Evolutionary conservation across 2,888 invertebrate genomes (phyloP).

Genomic region (Margaritifera margaritifera): DNA sequence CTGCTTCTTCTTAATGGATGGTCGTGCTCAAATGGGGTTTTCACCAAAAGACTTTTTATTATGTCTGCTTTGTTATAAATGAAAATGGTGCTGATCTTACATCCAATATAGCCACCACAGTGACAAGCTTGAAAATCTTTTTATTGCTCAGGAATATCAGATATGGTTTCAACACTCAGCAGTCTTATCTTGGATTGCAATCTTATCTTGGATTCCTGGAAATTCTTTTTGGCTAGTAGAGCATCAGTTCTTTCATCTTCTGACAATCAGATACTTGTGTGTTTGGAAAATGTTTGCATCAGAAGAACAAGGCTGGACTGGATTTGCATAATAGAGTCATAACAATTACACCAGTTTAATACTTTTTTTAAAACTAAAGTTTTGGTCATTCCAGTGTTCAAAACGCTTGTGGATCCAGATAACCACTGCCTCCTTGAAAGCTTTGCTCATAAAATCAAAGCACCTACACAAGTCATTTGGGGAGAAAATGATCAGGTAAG

Average conservation of each 20-base stretch:
- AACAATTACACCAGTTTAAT: background rate
- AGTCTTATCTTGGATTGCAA: background rate
- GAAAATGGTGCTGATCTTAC: too few relatives aligned
- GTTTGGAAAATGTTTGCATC: too few relatives aligned
- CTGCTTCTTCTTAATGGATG: too few relatives aligned
- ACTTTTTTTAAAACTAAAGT: background rate
- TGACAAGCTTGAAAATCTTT: too few relatives aligned
- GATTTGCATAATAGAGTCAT: background rate
- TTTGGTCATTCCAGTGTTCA: conserved; percentile 42
- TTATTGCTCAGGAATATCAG: too few relatives aligned
- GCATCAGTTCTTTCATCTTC: background rate
- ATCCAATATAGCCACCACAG: too few relatives aligned
- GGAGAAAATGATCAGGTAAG: conserved; percentile 64
- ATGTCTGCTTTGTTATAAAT: too few relatives aligned
- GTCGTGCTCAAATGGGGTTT: too few relatives aligned
- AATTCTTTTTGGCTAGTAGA: background rate
- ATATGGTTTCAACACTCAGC: too few relatives aligned
- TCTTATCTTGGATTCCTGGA: background rate
- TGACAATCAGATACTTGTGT: background rate
- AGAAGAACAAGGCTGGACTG: too few relatives aligned
- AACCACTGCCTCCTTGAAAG: conserved; percentile 45
- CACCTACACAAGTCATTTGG: conserved; percentile 64
- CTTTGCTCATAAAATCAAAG: conserved; percentile 43
- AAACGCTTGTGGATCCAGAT: conserved; percentile 36
- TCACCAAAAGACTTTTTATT: too few relatives aligned